Evolutionary conservation across 92 coral and sea anemone genomes (phyloP).

Genomic region (Parazoanthus darwini): DNA sequence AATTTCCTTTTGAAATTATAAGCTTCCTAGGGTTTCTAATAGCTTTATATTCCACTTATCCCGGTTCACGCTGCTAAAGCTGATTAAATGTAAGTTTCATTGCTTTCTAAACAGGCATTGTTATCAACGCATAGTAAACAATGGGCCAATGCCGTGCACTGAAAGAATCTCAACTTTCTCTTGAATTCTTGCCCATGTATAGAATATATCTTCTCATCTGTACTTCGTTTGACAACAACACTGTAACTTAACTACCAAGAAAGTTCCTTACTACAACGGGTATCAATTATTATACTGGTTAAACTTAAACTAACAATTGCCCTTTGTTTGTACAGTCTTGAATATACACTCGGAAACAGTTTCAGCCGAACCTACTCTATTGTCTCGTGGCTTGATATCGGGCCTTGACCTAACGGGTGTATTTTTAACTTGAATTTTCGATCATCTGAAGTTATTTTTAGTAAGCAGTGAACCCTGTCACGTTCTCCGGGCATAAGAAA

Average conservation of each 20-base stretch:
- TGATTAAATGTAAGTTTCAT: too few relatives aligned
- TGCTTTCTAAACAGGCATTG: too few relatives aligned
- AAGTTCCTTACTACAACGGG: neutral
- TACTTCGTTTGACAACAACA: too few relatives aligned
- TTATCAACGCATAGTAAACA: too few relatives aligned
- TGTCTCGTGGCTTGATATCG: constrained; percentile 36
- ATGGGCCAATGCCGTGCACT: too few relatives aligned
- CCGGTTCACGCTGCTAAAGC: too few relatives aligned
- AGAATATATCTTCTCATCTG: too few relatives aligned
- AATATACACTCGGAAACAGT: constrained; percentile 18
- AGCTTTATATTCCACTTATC: neutral
- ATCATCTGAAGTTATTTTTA: constrained; percentile 14
- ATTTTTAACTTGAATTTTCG: constrained; percentile 6
- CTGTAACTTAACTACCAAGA: neutral
- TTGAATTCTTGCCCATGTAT: neutral
- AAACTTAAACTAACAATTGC: neutral
- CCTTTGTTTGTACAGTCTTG: neutral
- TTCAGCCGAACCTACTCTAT: constrained; percentile 20
- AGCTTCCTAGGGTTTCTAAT: neutral
- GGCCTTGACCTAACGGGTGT: neutral
- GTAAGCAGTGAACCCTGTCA: constrained; percentile 17
- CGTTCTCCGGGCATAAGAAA: neutral
- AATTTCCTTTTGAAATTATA: too few relatives aligned
- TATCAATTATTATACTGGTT: neutral
- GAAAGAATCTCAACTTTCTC: too few relatives aligned